Conservation (phyloP, 2,113 vertebrate genomes). For the Neoarius graeffei region DNA sequence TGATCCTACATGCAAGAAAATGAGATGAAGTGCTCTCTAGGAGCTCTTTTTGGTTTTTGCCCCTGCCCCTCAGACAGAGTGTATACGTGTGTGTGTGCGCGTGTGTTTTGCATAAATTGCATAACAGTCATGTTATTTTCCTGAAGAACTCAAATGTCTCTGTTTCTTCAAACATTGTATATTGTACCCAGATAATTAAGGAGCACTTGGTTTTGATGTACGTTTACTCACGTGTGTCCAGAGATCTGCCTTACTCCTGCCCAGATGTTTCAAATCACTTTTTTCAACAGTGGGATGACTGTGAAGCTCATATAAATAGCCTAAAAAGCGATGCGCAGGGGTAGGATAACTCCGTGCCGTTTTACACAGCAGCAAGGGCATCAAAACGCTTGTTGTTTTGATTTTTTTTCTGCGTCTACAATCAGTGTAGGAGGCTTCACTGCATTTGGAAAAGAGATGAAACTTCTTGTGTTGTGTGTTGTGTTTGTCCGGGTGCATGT, state of each 20-base stretch:
- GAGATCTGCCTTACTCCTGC: background rate
- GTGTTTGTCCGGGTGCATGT: background rate
- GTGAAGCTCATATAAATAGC: background rate
- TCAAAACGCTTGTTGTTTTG: background rate
- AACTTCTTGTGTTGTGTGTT: background rate
- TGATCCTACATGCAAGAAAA: background rate
- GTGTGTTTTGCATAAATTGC: background rate
- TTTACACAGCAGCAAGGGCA: background rate
- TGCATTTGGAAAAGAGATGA: background rate
- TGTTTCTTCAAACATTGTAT: background rate
- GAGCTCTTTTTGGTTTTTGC: no score
- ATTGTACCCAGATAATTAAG: background rate
- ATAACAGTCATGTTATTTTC: background rate
- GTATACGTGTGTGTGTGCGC: background rate
- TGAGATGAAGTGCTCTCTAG: background rate
- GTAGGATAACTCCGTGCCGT: background rate
- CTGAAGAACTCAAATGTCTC: background rate
- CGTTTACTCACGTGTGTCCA: background rate
- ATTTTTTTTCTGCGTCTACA: background rate
- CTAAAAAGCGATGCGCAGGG: background rate
- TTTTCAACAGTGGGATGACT: background rate
- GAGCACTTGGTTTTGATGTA: background rate
- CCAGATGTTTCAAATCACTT: slow-evolving; percentile 9
- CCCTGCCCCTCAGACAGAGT: no score
- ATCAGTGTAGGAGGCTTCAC: background rate